Conservation (phyloP, 1,140 invertebrate species). For the Callitettix versicolor region DNA sequence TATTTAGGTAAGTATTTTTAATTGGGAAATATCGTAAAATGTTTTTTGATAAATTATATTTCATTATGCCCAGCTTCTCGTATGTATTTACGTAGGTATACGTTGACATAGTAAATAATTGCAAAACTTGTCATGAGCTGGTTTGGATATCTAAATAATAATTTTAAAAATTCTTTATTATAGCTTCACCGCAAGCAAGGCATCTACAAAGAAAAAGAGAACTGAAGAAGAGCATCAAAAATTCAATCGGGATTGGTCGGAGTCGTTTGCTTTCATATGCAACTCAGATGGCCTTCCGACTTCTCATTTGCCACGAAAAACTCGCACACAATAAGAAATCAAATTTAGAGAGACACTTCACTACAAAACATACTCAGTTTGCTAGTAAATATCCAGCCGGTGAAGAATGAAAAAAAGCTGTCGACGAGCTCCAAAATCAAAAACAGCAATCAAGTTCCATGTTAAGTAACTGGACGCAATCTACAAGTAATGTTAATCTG, state of each 20-base stretch:
- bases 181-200: not conserved
- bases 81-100: not conserved
- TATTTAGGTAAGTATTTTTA: not conserved
- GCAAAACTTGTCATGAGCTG: not conserved
- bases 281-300: slow-evolving; percentile 17
- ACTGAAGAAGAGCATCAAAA: slow-evolving; percentile 23
- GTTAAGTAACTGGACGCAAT: slow-evolving; percentile 29
- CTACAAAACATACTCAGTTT: slow-evolving; percentile 1
- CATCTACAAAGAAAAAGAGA: slow-evolving; percentile 18
- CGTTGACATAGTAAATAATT: slow-evolving; percentile 1
- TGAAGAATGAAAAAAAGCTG: slow-evolving; percentile 27
- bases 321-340: slow-evolving; percentile 13
- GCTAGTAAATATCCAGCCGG: slow-evolving; percentile 24
- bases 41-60: slow-evolving; percentile 1
- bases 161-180: slow-evolving; percentile 2
- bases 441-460: slow-evolving; percentile 24
- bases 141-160: not conserved
- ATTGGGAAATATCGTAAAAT: slow-evolving; percentile 1
- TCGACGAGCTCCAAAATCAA: slow-evolving; percentile 28
- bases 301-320: slow-evolving; percentile 17
- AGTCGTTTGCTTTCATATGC: slow-evolving; percentile 21
- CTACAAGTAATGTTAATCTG: slow-evolving; percentile 27
- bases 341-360: slow-evolving; percentile 19
- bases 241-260: slow-evolving; percentile 24
- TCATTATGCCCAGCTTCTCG: not conserved